Base-by-base conservation (phyloP, 1,140 invertebrate species). In the Archivesica marissinica region DNA sequence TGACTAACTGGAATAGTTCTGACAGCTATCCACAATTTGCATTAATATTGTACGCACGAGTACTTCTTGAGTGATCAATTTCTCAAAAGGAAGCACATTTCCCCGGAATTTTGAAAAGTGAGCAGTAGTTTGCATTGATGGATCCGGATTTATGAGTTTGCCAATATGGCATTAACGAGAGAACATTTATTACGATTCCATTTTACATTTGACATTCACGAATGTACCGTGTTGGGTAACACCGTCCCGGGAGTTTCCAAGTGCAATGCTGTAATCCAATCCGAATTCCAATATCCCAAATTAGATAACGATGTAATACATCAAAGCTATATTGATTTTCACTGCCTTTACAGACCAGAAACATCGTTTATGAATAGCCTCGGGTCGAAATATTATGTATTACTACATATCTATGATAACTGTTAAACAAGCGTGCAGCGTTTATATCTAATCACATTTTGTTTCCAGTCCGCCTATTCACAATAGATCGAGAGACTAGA, bases 291-390 rank as follows among this genome's bases (percentile, higher is more conserved):
- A 81, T 81, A 70, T 70, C 64, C 50, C 47, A 72, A 79, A 56
- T 81, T 70, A 68, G 79, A 81, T 81, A 81, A 81, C 61, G 64
- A 59, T 41, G 30, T 56, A n/a, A 56, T 70, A 72, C 66, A 56
- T 81, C 79, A 81, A 81, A 79, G 64, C 30, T 59, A n/a, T 72
- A 81, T 81, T 72, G 79, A 81, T 81, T 72, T 44, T 23, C 41
- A 56, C 17, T 25, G 25, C 50, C 20, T 54, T 54, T 23, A 59
- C 61, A 70, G 50, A 66, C 17, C 30, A n/a, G 41, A 59, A 72
- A 35, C 30, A 28, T 4, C 61, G n/a, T 81, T 39, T 15, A 17
- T 47, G 44, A 38, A 56, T 47, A 70, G 38, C 44, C 61, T 25
- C 47, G 35, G 61, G 64, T 54, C 41, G 35, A 35, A 68, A 56